Evolutionary conservation across 2,797 vertebrate genomes (phyloP).

Genomic region (Crax fasciolata): DNA sequence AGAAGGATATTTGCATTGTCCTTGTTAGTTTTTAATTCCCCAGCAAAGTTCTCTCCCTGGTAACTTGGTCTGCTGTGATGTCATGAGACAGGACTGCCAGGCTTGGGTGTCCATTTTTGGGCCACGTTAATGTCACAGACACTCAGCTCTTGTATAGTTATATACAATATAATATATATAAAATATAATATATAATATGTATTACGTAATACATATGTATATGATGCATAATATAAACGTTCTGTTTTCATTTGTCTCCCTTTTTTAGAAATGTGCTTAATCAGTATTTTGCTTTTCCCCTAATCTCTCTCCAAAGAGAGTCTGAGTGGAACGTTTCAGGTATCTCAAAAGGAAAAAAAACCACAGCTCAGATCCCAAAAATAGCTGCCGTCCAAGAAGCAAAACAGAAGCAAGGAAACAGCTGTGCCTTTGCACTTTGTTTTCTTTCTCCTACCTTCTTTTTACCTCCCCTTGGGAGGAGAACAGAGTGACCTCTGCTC

Average conservation of each 20-base stretch:
- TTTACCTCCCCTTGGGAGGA: neutral
- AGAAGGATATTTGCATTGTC: neutral
- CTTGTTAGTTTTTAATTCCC: fast-evolving
- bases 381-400: neutral
- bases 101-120: neutral
- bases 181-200: too few relatives aligned
- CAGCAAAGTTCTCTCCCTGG: neutral
- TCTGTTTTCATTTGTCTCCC: neutral
- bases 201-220: too few relatives aligned
- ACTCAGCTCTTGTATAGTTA: neutral
- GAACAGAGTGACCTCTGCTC: neutral
- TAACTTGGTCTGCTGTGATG: neutral
- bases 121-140: neutral
- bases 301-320: neutral
- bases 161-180: too few relatives aligned
- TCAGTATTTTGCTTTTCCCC: fast-evolving
- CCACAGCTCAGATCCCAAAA: neutral
- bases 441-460: neutral
- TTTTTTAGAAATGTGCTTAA: neutral
- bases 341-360: slow-evolving; percentile 17
- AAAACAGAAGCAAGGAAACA: neutral
- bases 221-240: neutral
- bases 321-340: neutral
- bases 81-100: neutral
- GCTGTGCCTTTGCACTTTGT: neutral